Evolutionary conservation across 2,113 vertebrate genomes (phyloP), one percentile per base, ranked within the genome.

Genomic region (Serranochromis macrocephalus): DNA sequence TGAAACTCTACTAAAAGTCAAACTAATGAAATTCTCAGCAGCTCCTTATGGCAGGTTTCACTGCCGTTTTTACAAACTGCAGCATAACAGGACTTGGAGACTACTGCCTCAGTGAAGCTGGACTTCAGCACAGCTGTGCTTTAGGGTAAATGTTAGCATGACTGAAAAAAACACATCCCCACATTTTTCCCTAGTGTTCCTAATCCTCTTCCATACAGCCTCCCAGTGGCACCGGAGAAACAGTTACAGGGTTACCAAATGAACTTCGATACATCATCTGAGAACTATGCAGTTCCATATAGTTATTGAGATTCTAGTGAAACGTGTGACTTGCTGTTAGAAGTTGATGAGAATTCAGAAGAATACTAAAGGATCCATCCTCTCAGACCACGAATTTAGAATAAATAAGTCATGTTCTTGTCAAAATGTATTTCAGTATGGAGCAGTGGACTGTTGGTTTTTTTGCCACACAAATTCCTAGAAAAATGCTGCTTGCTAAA

Each of bases 1-100:
- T 84, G 73, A 86, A 88, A 84, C 63, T 84, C 57, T 84, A 40
- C 38, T 51, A 84, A 89, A 90, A 90, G 84, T 84, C 82, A 83
- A 85, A 89, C 24, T 86, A 84, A 83, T 87, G 45, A 83, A 87
- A 91, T 87, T 89, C 40, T 71, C 40, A 84, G 63, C 36, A 75
- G 82, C 42, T 91, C 63, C 47, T 89, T 83, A 81, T 85, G 80
- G 82, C 42, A 82, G 47, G 26, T 21, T 87, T 86, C 47, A 57
- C 36, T 80, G 36, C 16, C 31, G 3, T 53, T 78, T 88, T 81
- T 82, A 88, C 24, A 88, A 82, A 88, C 33, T 85, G 63, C 57
- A 54, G 33, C n/a, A 58, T n/a, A 81, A 61, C 14, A 81, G 58
- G 40, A 86, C 19, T 4, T 21, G 21, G 5, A 71, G 16, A 45